Conservation (phyloP, 2,113 vertebrate genomes). For the Perca fluviatilis region DNA sequence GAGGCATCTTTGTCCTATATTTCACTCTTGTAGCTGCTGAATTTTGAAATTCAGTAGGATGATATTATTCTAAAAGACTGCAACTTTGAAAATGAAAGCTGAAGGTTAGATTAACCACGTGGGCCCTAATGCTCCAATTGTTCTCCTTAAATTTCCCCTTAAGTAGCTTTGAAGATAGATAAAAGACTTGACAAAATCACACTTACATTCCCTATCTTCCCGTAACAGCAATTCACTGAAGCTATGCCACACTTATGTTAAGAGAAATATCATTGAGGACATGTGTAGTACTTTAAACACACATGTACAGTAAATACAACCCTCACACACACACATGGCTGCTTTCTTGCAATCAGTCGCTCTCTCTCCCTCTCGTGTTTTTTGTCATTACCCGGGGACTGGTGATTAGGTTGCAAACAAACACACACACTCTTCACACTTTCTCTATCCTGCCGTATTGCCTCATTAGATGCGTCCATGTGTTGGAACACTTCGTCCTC, state of each 20-base stretch:
- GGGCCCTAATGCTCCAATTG: constrained; percentile 49
- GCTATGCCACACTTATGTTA: neutral
- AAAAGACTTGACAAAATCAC: constrained; percentile 39
- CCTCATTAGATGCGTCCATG: constrained; percentile 63
- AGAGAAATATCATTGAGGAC: constrained; percentile 3
- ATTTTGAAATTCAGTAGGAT: constrained; percentile 42
- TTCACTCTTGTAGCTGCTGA: constrained; percentile 30
- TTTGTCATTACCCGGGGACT: constrained; percentile 27
- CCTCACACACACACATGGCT: neutral
- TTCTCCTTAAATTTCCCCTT: constrained; percentile 38
- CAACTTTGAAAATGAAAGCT: constrained; percentile 58
- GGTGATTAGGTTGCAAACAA: constrained; percentile 57
- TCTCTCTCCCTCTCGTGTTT: constrained; percentile 3
- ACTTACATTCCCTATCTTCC: neutral
- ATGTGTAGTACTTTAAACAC: constrained; percentile 6
- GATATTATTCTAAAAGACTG: constrained; percentile 23
- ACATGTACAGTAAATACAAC: constrained; percentile 29
- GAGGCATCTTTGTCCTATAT: constrained; percentile 65
- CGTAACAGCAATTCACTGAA: constrained; percentile 5
- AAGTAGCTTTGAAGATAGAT: constrained; percentile 50
- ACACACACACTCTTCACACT: constrained; percentile 42
- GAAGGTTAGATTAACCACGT: constrained; percentile 56
- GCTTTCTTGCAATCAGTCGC: constrained; percentile 11
- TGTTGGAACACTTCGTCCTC: constrained; percentile 45
- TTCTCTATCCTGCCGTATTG: constrained; percentile 16